phyloP scores from a whole-genome alignment of 2,797 vertebrate species.

The Amniataba percoides region DNA sequence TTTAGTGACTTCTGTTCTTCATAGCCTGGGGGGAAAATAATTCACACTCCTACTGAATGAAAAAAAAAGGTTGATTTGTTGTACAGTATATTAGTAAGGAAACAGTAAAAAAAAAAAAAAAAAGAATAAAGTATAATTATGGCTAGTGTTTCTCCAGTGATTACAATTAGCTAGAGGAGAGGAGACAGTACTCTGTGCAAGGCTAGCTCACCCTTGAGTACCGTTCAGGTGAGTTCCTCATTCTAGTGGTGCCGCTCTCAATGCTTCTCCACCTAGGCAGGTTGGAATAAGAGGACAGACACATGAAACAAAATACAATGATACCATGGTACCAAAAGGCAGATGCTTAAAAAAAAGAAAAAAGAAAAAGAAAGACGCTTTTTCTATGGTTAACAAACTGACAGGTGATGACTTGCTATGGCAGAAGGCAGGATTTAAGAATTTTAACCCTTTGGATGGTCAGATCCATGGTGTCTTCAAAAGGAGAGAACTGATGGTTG shows the following conservation, averaged over 20 bases:
- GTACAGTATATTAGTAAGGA: slow-evolving; percentile 49
- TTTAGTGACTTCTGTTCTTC: slow-evolving; percentile 44
- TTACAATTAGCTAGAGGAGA: slow-evolving; percentile 79
- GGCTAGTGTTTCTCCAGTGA: slow-evolving; percentile 69
- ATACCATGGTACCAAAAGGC: slow-evolving; percentile 73
- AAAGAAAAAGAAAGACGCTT: slow-evolving; percentile 15
- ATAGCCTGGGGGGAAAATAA: slow-evolving; percentile 21
- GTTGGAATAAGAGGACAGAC: slow-evolving; percentile 90
- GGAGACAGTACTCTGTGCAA: slow-evolving; percentile 87
- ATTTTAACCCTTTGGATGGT: slow-evolving; percentile 75
- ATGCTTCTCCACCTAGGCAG: slow-evolving; percentile 87
- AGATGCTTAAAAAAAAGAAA: slow-evolving; percentile 48
- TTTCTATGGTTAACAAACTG: slow-evolving; percentile 42
- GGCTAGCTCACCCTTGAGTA: slow-evolving; percentile 89
- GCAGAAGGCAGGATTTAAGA: slow-evolving; percentile 45
- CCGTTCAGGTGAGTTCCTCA: slow-evolving; percentile 89
- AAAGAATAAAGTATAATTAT: slow-evolving; percentile 46
- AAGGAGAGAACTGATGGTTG: slow-evolving; percentile 57
- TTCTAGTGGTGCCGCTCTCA: slow-evolving; percentile 84
- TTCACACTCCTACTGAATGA: slow-evolving; percentile 8
- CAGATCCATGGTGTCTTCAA: slow-evolving; percentile 71
- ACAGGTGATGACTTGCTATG: slow-evolving; percentile 49
- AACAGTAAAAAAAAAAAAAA: slow-evolving; percentile 37
- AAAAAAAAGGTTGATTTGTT: slow-evolving; percentile 33
- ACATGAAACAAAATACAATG: slow-evolving; percentile 85